These are phyloP conservation scores for Microctenopoma stevenorrisi DNA, from an alignment of 2,797 vertebrate genomes.

Conservation along the genomic window DNA sequence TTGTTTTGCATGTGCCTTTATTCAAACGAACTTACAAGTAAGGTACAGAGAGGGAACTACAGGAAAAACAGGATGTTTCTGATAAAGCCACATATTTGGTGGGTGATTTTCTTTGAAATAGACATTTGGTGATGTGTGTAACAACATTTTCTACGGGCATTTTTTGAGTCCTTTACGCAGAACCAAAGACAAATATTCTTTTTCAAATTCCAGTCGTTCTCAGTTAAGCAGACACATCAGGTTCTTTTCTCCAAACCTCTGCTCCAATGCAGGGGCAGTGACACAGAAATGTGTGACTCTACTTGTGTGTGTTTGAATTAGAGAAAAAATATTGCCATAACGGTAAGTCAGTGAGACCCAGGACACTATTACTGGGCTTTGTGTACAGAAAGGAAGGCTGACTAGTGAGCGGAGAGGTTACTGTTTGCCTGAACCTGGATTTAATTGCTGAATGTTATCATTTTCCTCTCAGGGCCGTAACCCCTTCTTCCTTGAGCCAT, in stretches of 20 bases:
- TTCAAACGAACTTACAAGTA: too few relatives aligned
- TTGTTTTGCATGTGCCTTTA: too few relatives aligned
- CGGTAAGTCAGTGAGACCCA: neutral
- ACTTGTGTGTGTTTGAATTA: slow-evolving; percentile 46
- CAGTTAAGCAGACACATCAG: slow-evolving; percentile 26
- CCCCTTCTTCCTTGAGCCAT: slow-evolving; percentile 98
- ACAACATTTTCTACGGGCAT: neutral
- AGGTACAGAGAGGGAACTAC: too few relatives aligned
- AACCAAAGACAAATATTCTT: slow-evolving; percentile 31
- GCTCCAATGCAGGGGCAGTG: slow-evolving; percentile 35
- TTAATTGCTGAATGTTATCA: slow-evolving; percentile 36
- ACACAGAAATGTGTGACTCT: slow-evolving; percentile 51
- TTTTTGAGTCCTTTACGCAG: slow-evolving; percentile 7
- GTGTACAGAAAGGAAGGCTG: slow-evolving; percentile 18
- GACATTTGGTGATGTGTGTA: neutral
- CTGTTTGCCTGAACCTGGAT: slow-evolving; percentile 34
- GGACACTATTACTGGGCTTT: neutral
- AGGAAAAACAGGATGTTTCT: neutral
- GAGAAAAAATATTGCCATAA: slow-evolving; percentile 24
- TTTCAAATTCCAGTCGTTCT: slow-evolving; percentile 34
- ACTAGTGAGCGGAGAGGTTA: slow-evolving; percentile 4
- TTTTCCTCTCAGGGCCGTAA: slow-evolving; percentile 91
- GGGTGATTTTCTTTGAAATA: neutral
- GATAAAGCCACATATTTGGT: neutral
- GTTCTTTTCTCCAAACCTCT: slow-evolving; percentile 24